A percentile compares a stretch with the other conserved stretches of the same genome.
Conservation (phyloP, 2,797 vertebrate genomes). For the Cirrhinus molitorella region DNA sequence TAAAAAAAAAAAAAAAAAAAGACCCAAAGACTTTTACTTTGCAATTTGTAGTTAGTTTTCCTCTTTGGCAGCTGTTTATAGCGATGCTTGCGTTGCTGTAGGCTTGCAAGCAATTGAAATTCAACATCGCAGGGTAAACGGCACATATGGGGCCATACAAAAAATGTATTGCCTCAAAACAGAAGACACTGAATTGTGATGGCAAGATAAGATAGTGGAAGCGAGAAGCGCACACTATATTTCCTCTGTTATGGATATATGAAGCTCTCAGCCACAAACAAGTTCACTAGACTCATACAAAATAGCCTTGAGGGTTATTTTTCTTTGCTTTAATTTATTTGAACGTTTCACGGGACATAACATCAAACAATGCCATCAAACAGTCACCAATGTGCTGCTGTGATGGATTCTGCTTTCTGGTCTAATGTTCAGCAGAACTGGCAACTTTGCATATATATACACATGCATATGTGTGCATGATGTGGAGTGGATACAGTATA, state of each 20-base stretch:
- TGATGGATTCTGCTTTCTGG: neutral
- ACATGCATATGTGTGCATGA: neutral
- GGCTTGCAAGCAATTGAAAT: conserved; percentile 6
- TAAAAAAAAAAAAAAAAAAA: neutral
- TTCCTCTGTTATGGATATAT: conserved; percentile 16
- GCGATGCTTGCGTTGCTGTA: neutral
- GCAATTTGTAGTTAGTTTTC: neutral
- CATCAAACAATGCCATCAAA: neutral
- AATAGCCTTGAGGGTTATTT: conserved; percentile 18
- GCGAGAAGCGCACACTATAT: neutral
- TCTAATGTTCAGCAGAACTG: neutral
- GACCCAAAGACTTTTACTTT: neutral
- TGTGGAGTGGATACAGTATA: neutral
- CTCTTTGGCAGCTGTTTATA: neutral
- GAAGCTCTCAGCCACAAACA: conserved; percentile 13
- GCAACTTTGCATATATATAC: neutral
- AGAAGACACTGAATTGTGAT: conserved; percentile 10
- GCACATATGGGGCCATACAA: conserved; percentile 9
- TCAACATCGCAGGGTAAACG: conserved; percentile 4
- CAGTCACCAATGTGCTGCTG: neutral
- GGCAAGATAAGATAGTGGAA: conserved; percentile 31
- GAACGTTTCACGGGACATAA: neutral
- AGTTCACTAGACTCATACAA: conserved; percentile 9
- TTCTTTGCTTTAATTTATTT: conserved; percentile 12
- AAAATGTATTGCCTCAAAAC: conserved; percentile 1